Conservation (phyloP, 92 coral and sea anemone species). For the Muricea muricata region DNA sequence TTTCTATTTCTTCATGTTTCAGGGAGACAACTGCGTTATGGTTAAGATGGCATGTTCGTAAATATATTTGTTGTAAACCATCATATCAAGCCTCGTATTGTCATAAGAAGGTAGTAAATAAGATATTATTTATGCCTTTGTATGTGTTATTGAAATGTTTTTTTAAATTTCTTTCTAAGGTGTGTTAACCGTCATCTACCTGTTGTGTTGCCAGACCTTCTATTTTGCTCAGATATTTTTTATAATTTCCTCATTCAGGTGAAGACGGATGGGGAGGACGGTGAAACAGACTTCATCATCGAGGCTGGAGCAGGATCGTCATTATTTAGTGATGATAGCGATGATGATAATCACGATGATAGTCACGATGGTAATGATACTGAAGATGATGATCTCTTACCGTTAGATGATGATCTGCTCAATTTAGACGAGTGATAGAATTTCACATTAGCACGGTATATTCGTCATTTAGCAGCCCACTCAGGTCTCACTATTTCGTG, state of each 20-base stretch:
- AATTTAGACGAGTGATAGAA: slow-evolving; percentile 11
- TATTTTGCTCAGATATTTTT: not conserved
- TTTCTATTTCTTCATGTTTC: not conserved
- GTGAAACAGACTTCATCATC: slow-evolving; percentile 28
- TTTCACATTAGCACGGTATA: too few relatives aligned
- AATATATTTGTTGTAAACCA: slow-evolving; percentile 30
- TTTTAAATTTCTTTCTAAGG: not conserved
- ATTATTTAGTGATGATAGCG: not conserved
- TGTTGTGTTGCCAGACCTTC: too few relatives aligned
- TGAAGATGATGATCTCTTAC: slow-evolving; percentile 36
- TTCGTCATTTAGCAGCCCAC: too few relatives aligned
- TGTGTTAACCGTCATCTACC: too few relatives aligned
- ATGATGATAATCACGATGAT: not conserved
- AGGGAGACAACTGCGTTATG: slow-evolving; percentile 14
- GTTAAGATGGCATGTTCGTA: slow-evolving; percentile 37
- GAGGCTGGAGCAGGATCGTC: slow-evolving; percentile 16
- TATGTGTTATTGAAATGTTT: not conserved
- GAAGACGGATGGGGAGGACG: not conserved
- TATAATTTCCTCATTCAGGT: not conserved
- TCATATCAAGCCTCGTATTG: slow-evolving; percentile 23
- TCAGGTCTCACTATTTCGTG: too few relatives aligned
- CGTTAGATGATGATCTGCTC: slow-evolving; percentile 34
- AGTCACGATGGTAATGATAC: not conserved
- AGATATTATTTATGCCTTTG: too few relatives aligned
- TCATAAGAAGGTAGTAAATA: slow-evolving; percentile 14